These are phyloP conservation scores for Drosophila nr. fundita DNA, from an alignment of 2,888 invertebrate species.

Conservation along the genomic window DNA sequence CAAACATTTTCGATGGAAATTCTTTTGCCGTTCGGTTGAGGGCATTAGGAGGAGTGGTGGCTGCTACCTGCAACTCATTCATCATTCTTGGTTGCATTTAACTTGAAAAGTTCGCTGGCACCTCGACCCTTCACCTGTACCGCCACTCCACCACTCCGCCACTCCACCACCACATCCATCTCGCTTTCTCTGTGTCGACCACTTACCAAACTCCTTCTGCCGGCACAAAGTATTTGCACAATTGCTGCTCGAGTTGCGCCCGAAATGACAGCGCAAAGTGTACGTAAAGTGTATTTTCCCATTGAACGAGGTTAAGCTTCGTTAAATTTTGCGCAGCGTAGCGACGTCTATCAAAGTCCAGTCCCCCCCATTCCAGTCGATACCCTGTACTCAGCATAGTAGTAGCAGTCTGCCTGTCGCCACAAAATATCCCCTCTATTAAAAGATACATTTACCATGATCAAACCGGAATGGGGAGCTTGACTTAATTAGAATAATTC, in stretches of 20 bases:
- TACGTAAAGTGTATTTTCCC: conserved; percentile 77
- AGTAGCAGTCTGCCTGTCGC: no score
- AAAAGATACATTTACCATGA: background rate
- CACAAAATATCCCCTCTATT: background rate
- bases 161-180: background rate
- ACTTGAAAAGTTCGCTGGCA: conserved; percentile 54
- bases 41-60: background rate
- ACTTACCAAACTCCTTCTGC: conserved; percentile 42
- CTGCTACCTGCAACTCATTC: conserved; percentile 65
- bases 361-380: background rate
- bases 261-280: conserved; percentile 81
- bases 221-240: conserved; percentile 78
- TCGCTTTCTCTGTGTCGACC: conserved; percentile 10
- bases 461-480: background rate
- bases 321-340: conserved; percentile 74
- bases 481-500: background rate
- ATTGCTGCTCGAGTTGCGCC: conserved; percentile 76
- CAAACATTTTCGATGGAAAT: conserved; percentile 37
- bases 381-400: background rate
- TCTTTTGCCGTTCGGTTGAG: conserved; percentile 1
- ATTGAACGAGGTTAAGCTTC: conserved; percentile 82
- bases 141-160: background rate
- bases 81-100: conserved; percentile 76
- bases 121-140: background rate
- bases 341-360: conserved; percentile 9